Evolutionary conservation across 2,797 vertebrate genomes (phyloP).

Genomic region (Tadarida brasiliensis): DNA sequence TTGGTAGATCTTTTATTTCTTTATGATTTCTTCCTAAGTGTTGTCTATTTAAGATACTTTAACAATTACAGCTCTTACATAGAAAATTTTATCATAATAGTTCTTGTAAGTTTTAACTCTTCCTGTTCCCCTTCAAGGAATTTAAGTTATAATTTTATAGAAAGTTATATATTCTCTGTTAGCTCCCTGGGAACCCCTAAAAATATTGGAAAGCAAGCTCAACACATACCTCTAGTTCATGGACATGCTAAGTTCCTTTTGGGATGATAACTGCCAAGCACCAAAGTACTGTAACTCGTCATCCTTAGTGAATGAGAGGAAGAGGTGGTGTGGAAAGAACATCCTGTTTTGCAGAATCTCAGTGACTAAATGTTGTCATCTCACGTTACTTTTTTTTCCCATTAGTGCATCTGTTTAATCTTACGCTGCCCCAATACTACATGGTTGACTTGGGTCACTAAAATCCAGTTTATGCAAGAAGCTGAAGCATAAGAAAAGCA

Average conservation of each 20-base stretch:
- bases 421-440: background rate
- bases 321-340: slow-evolving; percentile 84
- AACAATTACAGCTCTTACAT: background rate
- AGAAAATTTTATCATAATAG: background rate
- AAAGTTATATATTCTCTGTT: slow-evolving; percentile 36
- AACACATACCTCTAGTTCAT: background rate
- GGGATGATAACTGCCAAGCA: slow-evolving; percentile 68
- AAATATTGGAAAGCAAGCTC: slow-evolving; percentile 33
- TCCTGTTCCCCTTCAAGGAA: background rate
- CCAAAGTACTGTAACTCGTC: slow-evolving; percentile 58
- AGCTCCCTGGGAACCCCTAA: background rate
- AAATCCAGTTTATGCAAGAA: slow-evolving; percentile 21
- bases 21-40: slow-evolving; percentile 2
- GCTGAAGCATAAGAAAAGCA: background rate
- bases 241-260: slow-evolving; percentile 65
- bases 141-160: background rate
- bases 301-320: slow-evolving; percentile 85
- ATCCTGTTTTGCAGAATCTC: slow-evolving; percentile 73
- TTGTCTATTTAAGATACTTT: slow-evolving; percentile 16
- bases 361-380: slow-evolving; percentile 53
- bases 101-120: background rate
- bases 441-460: background rate
- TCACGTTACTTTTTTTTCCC: background rate
- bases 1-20: background rate
- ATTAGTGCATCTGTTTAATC: background rate